These are phyloP conservation scores for Streptopelia turtur DNA, from an alignment of 2,797 vertebrate genomes.

Conservation along the genomic window DNA sequence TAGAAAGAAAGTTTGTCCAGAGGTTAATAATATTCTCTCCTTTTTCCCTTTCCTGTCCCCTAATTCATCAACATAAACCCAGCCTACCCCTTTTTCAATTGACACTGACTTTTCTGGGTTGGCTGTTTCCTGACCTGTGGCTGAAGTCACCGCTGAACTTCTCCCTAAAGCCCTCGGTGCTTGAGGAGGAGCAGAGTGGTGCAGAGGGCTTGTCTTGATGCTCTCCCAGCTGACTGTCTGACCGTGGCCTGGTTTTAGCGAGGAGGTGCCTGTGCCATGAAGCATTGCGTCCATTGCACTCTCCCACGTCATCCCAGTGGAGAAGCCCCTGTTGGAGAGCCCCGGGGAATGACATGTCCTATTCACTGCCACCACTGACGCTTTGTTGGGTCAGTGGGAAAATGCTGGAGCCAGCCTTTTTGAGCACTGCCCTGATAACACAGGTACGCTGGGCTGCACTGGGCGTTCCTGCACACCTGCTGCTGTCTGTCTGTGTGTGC, in stretches of 20 bases:
- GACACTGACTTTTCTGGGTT: neutral
- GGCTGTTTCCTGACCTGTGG: rapidly evolving
- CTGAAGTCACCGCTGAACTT: neutral
- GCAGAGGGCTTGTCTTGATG: neutral
- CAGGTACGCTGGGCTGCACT: rapidly evolving
- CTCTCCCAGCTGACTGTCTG: neutral
- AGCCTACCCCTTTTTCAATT: neutral
- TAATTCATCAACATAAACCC: neutral
- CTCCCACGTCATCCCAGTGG: rapidly evolving
- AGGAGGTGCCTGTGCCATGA: neutral
- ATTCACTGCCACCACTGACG: neutral
- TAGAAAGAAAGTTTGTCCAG: neutral
- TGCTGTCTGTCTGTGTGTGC: neutral
- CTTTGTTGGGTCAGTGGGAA: neutral
- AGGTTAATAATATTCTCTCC: neutral
- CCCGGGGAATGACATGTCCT: neutral
- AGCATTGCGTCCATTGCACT: rapidly evolving
- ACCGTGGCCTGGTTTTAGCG: neutral
- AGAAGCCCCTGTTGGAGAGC: neutral
- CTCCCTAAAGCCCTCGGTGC: neutral
- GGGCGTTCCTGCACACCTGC: rapidly evolving
- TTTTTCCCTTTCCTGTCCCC: neutral
- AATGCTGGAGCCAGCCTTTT: neutral
- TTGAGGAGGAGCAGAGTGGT: neutral
- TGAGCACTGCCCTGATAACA: neutral